Conservation (phyloP, 2,888 invertebrate genomes). For the Drosophila meridiana region DNA sequence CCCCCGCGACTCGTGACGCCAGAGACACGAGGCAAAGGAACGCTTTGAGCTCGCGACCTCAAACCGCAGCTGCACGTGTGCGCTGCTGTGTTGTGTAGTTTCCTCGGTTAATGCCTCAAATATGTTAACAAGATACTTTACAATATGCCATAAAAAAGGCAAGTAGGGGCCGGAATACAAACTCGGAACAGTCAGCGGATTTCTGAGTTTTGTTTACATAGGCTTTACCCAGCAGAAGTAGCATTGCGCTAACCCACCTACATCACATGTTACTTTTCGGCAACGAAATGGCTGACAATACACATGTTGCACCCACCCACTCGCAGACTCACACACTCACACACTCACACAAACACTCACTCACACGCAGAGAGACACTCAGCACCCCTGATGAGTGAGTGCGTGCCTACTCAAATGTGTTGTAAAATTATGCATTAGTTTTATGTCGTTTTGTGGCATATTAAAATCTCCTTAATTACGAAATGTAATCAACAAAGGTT, state of each 20-base stretch:
- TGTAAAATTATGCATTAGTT: constrained; percentile 82
- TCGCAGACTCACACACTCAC: constrained; percentile 18
- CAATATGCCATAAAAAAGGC: constrained; percentile 71
- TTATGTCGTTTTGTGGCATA: constrained; percentile 81
- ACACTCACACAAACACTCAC: constrained; percentile 17
- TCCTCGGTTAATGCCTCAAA: constrained; percentile 72
- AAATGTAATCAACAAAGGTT: constrained; percentile 75
- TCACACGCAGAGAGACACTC: neutral
- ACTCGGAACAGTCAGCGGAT: constrained; percentile 73
- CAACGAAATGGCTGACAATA: constrained; percentile 57
- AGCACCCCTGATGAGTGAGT: constrained; percentile 49
- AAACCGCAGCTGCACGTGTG: constrained; percentile 37
- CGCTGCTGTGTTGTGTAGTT: constrained; percentile 56
- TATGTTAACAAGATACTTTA: constrained; percentile 80
- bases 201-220: constrained; percentile 72
- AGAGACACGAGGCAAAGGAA: neutral
- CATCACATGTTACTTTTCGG: constrained; percentile 27
- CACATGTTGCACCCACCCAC: constrained; percentile 47
- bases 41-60: constrained; percentile 11
- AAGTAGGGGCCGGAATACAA: constrained; percentile 40
- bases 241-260: constrained; percentile 10
- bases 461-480: constrained; percentile 80
- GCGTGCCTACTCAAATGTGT: constrained; percentile 76
- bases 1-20: constrained; percentile 8
- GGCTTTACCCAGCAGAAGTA: constrained; percentile 42